Percentiles rank a stretch among this genome's conserved stretches.
phyloP scores from a whole-genome alignment of 2,113 vertebrate genomes.

The Labeo rohita region DNA sequence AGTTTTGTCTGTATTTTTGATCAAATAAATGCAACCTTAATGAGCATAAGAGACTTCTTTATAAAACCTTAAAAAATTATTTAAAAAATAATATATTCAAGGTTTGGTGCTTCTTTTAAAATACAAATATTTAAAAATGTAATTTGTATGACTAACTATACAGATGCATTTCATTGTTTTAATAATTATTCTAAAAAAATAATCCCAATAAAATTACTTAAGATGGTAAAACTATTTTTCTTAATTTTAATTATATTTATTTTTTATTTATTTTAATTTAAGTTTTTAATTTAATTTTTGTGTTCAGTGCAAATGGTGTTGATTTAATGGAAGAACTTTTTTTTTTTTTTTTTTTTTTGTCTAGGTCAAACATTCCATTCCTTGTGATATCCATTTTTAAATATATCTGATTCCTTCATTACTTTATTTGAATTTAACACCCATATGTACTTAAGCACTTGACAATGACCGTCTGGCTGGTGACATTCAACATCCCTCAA shows the following conservation, averaged over 20 bases:
- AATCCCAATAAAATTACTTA: background rate
- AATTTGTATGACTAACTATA: background rate
- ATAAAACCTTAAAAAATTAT: no score
- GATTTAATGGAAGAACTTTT: background rate
- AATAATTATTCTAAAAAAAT: background rate
- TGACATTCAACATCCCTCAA: background rate
- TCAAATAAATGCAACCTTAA: no score
- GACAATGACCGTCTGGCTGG: background rate
- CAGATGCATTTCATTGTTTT: background rate
- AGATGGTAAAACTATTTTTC: background rate
- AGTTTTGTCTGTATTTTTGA: background rate
- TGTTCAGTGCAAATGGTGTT: background rate
- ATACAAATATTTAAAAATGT: no score
- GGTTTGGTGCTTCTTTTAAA: no score
- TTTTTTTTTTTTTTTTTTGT: background rate
- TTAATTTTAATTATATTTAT: background rate
- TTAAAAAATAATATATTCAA: no score
- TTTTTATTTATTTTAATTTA: no score
- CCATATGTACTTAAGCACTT: conserved; percentile 1
- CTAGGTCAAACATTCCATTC: background rate
- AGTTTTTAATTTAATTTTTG: no score
- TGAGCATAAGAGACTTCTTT: no score
- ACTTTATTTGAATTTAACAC: background rate
- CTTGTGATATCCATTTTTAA: background rate
- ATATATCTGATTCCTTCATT: background rate